Evolutionary conservation across 1,140 invertebrate genomes (phyloP).

Genomic region (Camponotus floridanus): DNA sequence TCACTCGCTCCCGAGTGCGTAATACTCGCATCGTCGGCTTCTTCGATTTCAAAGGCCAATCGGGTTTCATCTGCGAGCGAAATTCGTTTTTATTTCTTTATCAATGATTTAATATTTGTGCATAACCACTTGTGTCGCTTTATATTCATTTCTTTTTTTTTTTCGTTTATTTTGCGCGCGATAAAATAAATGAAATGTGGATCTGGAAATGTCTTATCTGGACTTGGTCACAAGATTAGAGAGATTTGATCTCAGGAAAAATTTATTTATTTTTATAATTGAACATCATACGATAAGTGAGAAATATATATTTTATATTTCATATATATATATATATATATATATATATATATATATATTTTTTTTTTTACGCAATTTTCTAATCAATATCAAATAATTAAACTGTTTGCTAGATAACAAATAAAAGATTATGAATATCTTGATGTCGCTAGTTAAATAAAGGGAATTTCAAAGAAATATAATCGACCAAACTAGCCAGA

Average conservation of each 20-base stretch:
- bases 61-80: slow-evolving; percentile 78
- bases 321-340: no score
- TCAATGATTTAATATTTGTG: background rate
- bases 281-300: background rate
- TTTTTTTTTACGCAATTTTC: background rate
- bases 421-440: background rate
- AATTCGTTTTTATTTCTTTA: slow-evolving; percentile 67
- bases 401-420: background rate
- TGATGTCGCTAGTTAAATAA: no score
- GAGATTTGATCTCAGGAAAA: background rate
- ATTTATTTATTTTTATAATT: background rate
- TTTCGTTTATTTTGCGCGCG: background rate
- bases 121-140: background rate
- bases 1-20: slow-evolving; percentile 72
- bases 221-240: background rate
- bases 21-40: slow-evolving; percentile 73
- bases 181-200: no score
- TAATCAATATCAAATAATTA: background rate
- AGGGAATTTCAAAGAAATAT: no score
- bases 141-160: background rate
- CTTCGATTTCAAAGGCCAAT: slow-evolving; percentile 76
- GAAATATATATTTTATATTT: background rate
- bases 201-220: background rate
- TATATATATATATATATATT: no score
- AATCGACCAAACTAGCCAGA: no score